A percentile compares a stretch with the other conserved stretches of the same genome.
Evolutionary conservation across 1,140 invertebrate species (phyloP).

Genomic region (Caenorhabditis latens): DNA sequence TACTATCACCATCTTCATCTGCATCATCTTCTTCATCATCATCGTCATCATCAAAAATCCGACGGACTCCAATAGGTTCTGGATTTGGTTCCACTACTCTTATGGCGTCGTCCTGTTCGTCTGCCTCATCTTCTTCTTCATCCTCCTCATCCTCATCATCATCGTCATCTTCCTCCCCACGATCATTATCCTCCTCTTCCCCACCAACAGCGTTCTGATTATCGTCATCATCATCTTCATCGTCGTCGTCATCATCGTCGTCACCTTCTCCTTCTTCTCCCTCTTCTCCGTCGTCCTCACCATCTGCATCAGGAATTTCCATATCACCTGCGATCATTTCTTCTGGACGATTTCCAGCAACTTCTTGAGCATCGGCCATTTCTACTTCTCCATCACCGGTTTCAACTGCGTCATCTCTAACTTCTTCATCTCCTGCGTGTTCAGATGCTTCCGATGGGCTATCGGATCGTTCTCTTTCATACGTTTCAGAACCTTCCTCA

Average conservation of each 20-base stretch:
- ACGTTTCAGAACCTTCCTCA: constrained; percentile 11
- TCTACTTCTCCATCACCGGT: constrained; percentile 37
- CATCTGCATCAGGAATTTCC: neutral
- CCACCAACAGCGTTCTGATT: constrained; percentile 49
- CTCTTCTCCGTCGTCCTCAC: constrained; percentile 70
- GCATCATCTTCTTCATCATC: constrained; percentile 27
- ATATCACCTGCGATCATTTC: neutral
- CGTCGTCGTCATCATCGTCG: constrained; percentile 70
- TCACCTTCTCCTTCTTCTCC: constrained; percentile 82
- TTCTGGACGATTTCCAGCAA: constrained; percentile 78
- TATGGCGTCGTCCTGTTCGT: constrained; percentile 55
- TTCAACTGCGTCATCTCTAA: constrained; percentile 26
- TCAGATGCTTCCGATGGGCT: constrained; percentile 24
- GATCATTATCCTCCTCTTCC: constrained; percentile 55
- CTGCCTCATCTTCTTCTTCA: constrained; percentile 58
- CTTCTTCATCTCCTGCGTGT: constrained; percentile 21
- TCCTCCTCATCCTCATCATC: constrained; percentile 62
- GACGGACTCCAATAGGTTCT: neutral
- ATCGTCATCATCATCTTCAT: constrained; percentile 62
- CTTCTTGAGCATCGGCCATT: constrained; percentile 18
- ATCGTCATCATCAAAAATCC: neutral
- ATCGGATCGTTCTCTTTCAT: constrained; percentile 26
- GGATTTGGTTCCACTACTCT: constrained; percentile 15
- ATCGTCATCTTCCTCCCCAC: constrained; percentile 65
- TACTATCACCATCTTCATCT: neutral